These are phyloP conservation scores for Stichopus horrens DNA, from an alignment of 53 echinoderm and acorn worm genomes.

Conservation along the genomic window DNA sequence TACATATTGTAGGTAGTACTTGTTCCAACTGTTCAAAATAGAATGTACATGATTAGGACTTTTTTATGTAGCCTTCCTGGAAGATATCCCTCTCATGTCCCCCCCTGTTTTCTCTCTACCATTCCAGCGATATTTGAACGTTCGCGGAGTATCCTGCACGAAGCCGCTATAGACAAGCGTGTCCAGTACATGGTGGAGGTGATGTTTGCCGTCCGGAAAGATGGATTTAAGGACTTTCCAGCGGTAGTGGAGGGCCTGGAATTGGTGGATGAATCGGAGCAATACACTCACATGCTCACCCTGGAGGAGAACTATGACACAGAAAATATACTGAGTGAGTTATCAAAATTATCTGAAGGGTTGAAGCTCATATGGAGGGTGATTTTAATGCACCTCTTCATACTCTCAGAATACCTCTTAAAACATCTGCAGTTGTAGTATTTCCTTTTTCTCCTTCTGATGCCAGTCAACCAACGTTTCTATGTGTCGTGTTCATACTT, in stretches of 20 bases:
- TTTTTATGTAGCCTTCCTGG: no score
- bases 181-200: conserved; percentile 99
- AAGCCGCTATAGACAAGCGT: conserved; percentile 84
- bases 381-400: no score
- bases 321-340: conserved; percentile 90
- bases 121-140: conserved; percentile 90
- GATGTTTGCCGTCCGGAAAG: conserved; percentile 94
- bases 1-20: no score
- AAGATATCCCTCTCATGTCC: no score
- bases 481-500: no score
- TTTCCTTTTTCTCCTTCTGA: no score
- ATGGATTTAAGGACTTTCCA: conserved; percentile 86
- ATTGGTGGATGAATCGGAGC: conserved; percentile 88
- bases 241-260: conserved; percentile 70
- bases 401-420: no score
- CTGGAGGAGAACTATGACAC: conserved; percentile 82
- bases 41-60: no score
- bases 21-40: no score
- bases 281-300: conserved; percentile 93
- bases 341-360: neutral
- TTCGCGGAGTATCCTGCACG: conserved; percentile 87
- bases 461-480: no score
- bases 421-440: neutral
- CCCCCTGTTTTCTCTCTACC: no score
- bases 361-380: neutral